These are phyloP conservation scores for Drosophila flavopinicola DNA, from an alignment of 2,888 invertebrate genomes.

Conservation along the genomic window DNA sequence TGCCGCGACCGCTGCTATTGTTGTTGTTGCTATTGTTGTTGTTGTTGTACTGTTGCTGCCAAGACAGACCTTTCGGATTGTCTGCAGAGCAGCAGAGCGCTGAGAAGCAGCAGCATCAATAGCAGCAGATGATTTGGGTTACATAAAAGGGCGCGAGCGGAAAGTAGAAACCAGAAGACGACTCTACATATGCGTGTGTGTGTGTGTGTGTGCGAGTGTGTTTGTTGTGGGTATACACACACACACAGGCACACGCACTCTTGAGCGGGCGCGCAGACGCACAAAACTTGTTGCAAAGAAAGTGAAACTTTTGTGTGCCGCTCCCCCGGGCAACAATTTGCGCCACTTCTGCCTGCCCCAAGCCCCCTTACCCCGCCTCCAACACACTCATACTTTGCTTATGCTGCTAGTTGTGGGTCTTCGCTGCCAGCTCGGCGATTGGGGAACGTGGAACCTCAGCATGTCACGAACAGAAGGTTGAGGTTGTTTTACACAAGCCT, in stretches of 20 bases:
- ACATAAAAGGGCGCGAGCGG: conserved; percentile 80
- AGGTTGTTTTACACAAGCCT: conserved; percentile 68
- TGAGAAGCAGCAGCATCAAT: conserved; percentile 26
- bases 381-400: conserved; percentile 2
- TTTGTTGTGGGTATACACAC: conserved; percentile 8
- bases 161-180: conserved; percentile 72
- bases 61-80: conserved; percentile 48
- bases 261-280: conserved; percentile 34
- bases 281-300: conserved; percentile 79
- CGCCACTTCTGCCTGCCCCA: conserved; percentile 32
- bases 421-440: conserved; percentile 28
- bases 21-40: conserved; percentile 27
- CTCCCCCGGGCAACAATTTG: conserved; percentile 51
- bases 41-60: conserved; percentile 26
- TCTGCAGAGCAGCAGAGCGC: conserved; percentile 38
- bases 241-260: conserved; percentile 20
- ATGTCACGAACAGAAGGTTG: conserved; percentile 76
- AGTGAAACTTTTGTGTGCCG: conserved; percentile 75
- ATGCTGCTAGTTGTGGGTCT: conserved; percentile 4
- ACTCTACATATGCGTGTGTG: conserved; percentile 27
- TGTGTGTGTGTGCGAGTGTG: conserved; percentile 16
- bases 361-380: not conserved
- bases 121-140: conserved; percentile 74
- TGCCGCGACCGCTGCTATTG: conserved; percentile 8
- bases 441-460: conserved; percentile 64